Base-by-base conservation (phyloP, 2,888 invertebrate species). In the Ganaspis brasiliensis region DNA sequence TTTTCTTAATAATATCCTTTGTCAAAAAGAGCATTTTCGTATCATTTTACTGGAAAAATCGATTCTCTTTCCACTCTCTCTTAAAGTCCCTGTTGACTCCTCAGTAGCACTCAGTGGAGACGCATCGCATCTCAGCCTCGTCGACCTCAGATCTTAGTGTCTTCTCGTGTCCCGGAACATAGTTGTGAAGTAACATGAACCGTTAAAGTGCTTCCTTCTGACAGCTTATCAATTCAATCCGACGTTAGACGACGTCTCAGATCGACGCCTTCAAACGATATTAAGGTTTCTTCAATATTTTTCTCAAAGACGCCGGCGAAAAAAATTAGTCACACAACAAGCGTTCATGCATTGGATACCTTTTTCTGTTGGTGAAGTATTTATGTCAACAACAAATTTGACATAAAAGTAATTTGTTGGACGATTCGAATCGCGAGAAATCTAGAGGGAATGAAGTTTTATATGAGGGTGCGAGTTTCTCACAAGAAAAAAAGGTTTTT, bases 151-250 rank as follows among this genome's bases (percentile, higher is more conserved):
- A 77, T 57, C 26, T 63, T 74, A 52, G 63, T 21, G 52, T 63
- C 74, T 71, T 67, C 59, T 61, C 57, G 26, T 55, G 71, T 56
- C 73, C 55, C 49, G 37, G 35, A 70, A 73, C 55, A 59, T 75
- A 76, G 72, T 79, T 80, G 80, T 56, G 56, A 73, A 79, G 81
- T 81, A 82, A 79, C 74, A 79, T 75, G 79, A 83, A 75, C 78
- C 81, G 55, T 78, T 77, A 81, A 82, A 83, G 83, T 83, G 82
- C 82, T 81, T 83, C 80, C 76, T 78, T 78, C 59, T 57, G 72
- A 82, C 79, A 75, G 78, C 79, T 84, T 83, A 82, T 82, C 84
- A 84, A 82, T 83, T 83, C 80, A 75, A 79, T 71, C 59, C 71
- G 72, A 80, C 78, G 79, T 77, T 76, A 76, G 63, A 76, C 80